Evolutionary conservation across 2,888 invertebrate species (phyloP).

Genomic region (Myopa tessellatipennis): DNA sequence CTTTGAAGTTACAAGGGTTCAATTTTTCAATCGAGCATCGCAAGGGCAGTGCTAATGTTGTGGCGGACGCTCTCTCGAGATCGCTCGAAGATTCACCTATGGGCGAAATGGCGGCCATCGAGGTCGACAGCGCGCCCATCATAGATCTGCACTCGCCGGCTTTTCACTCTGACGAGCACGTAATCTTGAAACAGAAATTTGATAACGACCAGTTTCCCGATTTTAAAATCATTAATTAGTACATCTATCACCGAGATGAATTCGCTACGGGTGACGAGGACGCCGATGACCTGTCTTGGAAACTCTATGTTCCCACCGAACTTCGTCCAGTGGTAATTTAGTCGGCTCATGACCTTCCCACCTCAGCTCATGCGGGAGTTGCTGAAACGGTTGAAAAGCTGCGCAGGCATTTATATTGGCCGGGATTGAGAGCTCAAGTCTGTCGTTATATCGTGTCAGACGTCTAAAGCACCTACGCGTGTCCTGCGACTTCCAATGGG

Average conservation of each 20-base stretch:
- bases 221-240: slow-evolving; percentile 9
- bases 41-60: slow-evolving; percentile 18
- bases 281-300: slow-evolving; percentile 24
- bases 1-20: slow-evolving; percentile 41
- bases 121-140: too few relatives aligned
- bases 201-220: slow-evolving; percentile 24
- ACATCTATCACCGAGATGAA: slow-evolving; percentile 22
- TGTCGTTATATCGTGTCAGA: slow-evolving; percentile 12
- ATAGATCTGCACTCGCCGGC: slow-evolving; percentile 27
- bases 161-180: slow-evolving; percentile 32
- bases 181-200: not conserved
- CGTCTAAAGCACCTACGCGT: slow-evolving; percentile 22
- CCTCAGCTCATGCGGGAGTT: slow-evolving; percentile 16
- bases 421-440: not conserved
- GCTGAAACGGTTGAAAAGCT: too few relatives aligned
- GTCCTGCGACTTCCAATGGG: slow-evolving; percentile 15
- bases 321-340: slow-evolving; percentile 1
- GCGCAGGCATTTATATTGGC: too few relatives aligned
- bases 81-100: not conserved
- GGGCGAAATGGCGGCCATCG: too few relatives aligned
- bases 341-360: slow-evolving; percentile 9
- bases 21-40: slow-evolving; percentile 17
- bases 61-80: slow-evolving; percentile 25
- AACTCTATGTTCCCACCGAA: slow-evolving; percentile 17
- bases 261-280: not conserved